Base-by-base conservation (phyloP, 2,797 vertebrate genomes). In the Gephyroberyx darwinii region DNA sequence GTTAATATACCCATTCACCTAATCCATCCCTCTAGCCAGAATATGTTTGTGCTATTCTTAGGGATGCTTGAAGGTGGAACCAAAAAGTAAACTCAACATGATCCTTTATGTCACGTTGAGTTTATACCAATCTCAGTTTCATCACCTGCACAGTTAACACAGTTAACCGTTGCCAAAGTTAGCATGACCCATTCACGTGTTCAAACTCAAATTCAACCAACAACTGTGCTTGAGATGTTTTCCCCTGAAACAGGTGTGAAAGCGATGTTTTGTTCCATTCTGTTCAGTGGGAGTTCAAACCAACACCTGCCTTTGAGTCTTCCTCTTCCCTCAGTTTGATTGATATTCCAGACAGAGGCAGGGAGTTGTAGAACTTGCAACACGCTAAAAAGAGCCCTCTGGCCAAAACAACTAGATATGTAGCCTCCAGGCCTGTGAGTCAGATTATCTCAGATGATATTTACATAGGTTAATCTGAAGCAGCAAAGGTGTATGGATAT, bases 361-460 rank as follows among this genome's bases (percentile, higher is more conserved):
- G 53, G 26, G 35, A 69, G 64, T 71, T 69, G 81, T 63, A 63
- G 26, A 77, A 81, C 54, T 82, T 83, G 66, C 84, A 82, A 22
- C 61, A 67, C 56, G 41, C 31, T 35, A 33, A 73, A 61, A 68
- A 22, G 39, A 82, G 71, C 83, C 87, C 81, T 78, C 74, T 70
- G 82, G 88, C 84, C 71, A 84, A 85, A 84, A 75, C 78, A 85
- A 71, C 62, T 71, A 73, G 77, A 76, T 61, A 52, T 26, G 22
- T 47, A 62, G 68, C 77, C 82, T 61, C 19, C 47, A 43, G 82
- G 83, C 75, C 65, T 37, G 37, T 37, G 17, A 80, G 59, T 78
- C 57, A 66, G 72, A 83, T 81, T 80, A 57, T 70, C 55, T 45
- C 3, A 45, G 43, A 37, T 87, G 81, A 83, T 83, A 87, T 87